Evolutionary conservation across 92 coral and sea anemone genomes (phyloP).

Genomic region (Actinostola sp.): DNA sequence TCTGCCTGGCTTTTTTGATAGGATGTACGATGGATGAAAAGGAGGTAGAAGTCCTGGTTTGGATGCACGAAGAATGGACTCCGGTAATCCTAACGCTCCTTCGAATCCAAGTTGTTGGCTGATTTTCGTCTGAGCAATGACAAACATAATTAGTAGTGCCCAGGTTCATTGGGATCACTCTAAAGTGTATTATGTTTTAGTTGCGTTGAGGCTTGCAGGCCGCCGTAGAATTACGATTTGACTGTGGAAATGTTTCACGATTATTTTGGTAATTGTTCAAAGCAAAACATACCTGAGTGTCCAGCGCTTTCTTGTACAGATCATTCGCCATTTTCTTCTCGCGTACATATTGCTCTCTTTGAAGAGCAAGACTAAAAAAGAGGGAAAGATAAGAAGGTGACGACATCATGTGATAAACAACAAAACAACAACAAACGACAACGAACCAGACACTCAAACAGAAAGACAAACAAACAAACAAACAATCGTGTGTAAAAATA

Average conservation of each 20-base stretch:
- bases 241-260: too few relatives aligned
- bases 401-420: neutral
- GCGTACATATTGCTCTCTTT: conserved; percentile 85
- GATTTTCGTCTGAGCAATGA: conserved; percentile 61
- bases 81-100: conserved; percentile 15
- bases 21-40: conserved; percentile 55
- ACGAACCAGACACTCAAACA: too few relatives aligned
- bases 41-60: conserved; percentile 76
- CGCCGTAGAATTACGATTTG: too few relatives aligned
- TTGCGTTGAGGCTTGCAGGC: too few relatives aligned
- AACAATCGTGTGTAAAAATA: too few relatives aligned
- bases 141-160: too few relatives aligned
- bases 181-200: too few relatives aligned
- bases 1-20: conserved; percentile 47
- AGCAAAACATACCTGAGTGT: conserved; percentile 81
- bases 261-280: too few relatives aligned
- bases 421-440: too few relatives aligned
- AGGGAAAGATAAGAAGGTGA: neutral
- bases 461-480: too few relatives aligned
- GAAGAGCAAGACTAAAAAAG: conserved; percentile 75
- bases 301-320: conserved; percentile 81
- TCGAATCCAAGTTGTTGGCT: conserved; percentile 43
- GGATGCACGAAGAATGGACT: conserved; percentile 62
- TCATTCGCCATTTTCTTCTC: conserved; percentile 85
- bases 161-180: too few relatives aligned